Percentiles rank a stretch among this genome's conserved stretches.
Evolutionary conservation across 1,140 invertebrate genomes (phyloP).

Genomic region (Samia ricini): DNA sequence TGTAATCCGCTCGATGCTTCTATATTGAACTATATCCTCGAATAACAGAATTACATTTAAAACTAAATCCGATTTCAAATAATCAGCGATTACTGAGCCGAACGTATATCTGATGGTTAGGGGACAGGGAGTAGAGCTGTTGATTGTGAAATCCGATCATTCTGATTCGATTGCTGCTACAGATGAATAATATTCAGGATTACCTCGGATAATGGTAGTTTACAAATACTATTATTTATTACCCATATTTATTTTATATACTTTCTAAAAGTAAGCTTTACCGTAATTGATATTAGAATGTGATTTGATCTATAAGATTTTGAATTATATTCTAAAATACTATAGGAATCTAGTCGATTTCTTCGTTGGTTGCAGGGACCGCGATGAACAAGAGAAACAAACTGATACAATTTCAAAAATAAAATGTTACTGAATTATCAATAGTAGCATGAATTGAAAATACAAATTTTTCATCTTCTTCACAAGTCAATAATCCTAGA

Average conservation of each 20-base stretch:
- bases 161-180: not conserved
- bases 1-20: not conserved
- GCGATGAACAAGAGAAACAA: no score
- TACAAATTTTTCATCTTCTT: no score
- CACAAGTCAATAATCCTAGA: no score
- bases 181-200: not conserved
- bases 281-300: no score
- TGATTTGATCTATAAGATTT: no score
- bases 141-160: not conserved
- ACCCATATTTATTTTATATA: not conserved
- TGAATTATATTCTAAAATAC: no score
- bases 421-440: no score
- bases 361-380: no score
- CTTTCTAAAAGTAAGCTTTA: not conserved
- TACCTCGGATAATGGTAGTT: not conserved
- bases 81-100: slow-evolving; percentile 2
- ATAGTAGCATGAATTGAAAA: no score
- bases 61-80: slow-evolving; percentile 11
- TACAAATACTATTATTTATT: no score
- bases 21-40: not conserved
- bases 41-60: slow-evolving; percentile 1
- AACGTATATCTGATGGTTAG: slow-evolving; percentile 2
- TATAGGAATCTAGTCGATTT: no score
- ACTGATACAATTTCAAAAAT: no score
- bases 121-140: not conserved